phyloP scores from a whole-genome alignment of 2,113 vertebrate genomes.

The Eptesicus fuscus region DNA sequence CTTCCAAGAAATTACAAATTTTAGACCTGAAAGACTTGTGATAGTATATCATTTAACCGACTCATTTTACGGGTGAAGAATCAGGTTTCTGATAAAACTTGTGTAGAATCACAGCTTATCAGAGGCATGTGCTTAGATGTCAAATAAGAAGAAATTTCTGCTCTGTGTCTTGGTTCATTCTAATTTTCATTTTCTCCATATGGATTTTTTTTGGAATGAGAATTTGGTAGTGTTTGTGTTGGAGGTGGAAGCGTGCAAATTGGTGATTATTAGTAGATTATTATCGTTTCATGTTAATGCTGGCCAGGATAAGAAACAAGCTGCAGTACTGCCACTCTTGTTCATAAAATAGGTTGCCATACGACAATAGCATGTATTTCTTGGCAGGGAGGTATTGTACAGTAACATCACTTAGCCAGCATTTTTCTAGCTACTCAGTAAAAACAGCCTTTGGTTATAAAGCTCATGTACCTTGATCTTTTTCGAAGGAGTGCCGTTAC shows the following conservation, averaged over 20 bases:
- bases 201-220: not conserved
- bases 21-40: not conserved
- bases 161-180: not conserved
- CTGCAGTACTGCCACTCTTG: not conserved
- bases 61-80: not conserved
- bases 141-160: not conserved
- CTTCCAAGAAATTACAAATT: not conserved
- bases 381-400: not conserved
- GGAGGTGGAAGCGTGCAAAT: not conserved
- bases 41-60: not conserved
- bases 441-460: not conserved
- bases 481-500: not conserved
- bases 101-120: not conserved
- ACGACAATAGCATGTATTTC: not conserved
- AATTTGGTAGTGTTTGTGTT: constrained; percentile 1
- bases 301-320: not conserved
- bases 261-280: not conserved
- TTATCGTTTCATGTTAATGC: not conserved
- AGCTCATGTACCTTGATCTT: not conserved
- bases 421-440: not conserved
- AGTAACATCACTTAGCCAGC: not conserved
- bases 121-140: not conserved
- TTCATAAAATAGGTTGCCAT: not conserved
- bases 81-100: not conserved
- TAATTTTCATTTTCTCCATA: not conserved